Base-by-base conservation (phyloP, 1,140 invertebrate genomes). In the Drosophila watanabei region DNA sequence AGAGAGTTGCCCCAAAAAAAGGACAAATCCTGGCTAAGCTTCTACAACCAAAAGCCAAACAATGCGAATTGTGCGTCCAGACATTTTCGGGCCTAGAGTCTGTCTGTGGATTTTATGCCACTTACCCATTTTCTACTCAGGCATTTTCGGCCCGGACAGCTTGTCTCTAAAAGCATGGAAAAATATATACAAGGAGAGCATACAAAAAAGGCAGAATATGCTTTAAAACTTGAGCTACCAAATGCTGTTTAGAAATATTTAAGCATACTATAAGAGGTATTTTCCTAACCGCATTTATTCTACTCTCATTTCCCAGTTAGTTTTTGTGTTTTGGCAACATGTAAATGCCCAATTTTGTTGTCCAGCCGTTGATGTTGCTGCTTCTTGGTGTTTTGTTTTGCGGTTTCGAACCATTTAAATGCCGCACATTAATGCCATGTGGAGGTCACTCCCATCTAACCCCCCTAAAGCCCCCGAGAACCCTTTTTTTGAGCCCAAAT, bases 381-480 rank as follows among this genome's bases (percentile, higher is more conserved):
- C 63, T 75, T 59, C 75, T 87, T 87, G 82, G 82, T 82, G 82
- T 87, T 86, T 87, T 71, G 85, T 89, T 89, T 79, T 88, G 84
- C 46, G 84, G 84, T 85, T 79, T 82, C 64, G 52, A 80, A 75
- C 69, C 85, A 89, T 88, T 88, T 88, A 88, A 88, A 84, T 88
- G 72, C 79, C 82, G 51, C 83, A 85, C 83, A 85, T 85, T 85
- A 85, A 87, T 82, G 83, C 79, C 85, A 82, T 51, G 51, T 63
- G 54, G 66, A 52, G 66, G 65, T 70, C 71, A 73, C 39, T 63
- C 28, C 18, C n/a, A 32, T n/a, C 14, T n/a, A 2, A 0, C 14
- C 20, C 18, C 20, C 11, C 28, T 11, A n/a, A n/a, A n/a, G n/a
- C n/a, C n/a, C n/a, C n/a, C n/a, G n/a, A n/a, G n/a, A n/a, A 30